Base-by-base conservation (phyloP, 2,888 invertebrate species). In the Plusia festucae region DNA sequence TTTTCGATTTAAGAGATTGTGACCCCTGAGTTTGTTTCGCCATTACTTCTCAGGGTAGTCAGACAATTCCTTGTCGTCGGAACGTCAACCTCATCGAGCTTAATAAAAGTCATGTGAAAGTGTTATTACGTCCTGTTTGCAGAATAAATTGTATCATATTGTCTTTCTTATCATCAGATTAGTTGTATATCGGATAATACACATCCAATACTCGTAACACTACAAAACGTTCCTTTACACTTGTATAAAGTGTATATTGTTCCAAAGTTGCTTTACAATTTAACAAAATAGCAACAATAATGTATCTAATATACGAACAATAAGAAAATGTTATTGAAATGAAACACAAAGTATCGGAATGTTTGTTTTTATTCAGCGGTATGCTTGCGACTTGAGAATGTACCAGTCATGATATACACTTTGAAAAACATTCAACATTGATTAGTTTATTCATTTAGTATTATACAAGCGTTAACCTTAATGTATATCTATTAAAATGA, bases 391-490 rank as follows among this genome's bases (percentile, higher is more conserved):
- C 8, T 32, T 16, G 51, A 18, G 13, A 9, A 44, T 46, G 24
- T 46, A 13, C 24, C 18, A 16, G 15, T 15, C 5, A 20, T 44
- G 22, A 18, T 44, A n/a, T 57, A 53, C 27, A 46, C 57, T 40
- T 68, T 60, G 56, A 61, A 72, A 58, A 73, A 70, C 53, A 73
- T 73, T 76, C 59, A 73, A 79, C 71, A 76, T 61, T 60, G 64
- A 65, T 49, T 18, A 22, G 24, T 22, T 51, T 46, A 69, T 53
- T 60, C 46, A 34, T 32, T 58, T 22, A 27, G 20, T 20, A 22
- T 32, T 54, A 57, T 67, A 18, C 52, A 51, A n/a, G n/a, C n/a
- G n/a, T n/a, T n/a, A n/a, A n/a, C n/a, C n/a, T n/a, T n/a, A n/a
- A n/a, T n/a, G n/a, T n/a, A n/a, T n/a, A n/a, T n/a, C n/a, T n/a